Evolutionary conservation across 2,113 vertebrate species (phyloP), one percentile per base, ranked within the genome.

Genomic region (Pangasianodon hypophthalmus): DNA sequence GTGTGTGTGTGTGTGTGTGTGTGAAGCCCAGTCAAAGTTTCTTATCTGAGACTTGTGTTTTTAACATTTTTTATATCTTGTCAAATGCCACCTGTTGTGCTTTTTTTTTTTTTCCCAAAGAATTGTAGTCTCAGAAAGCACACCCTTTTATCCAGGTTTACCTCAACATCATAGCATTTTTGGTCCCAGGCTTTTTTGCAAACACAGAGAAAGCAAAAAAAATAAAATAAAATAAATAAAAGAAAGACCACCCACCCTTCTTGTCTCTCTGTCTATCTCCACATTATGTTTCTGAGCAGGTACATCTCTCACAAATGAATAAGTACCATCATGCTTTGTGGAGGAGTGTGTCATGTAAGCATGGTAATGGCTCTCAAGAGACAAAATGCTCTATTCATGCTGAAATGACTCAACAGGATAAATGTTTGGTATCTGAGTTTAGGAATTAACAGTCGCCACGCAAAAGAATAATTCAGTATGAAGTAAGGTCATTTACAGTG

Each of bases 401-500:
- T 69, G 52, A 24, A 75, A 84, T 88, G 75, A 58, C 81, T 73
- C 29, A 48, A 84, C 80, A 44, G 62, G 11, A 44, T 44, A 84
- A 88, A 73, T 84, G 81, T 84, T 84, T 88, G 81, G 54, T 52
- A 73, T 84, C 24, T 48, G 81, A 73, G 37, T 84, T 84, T 0
- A 16, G 50, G 80, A 67, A 84, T 84, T 88, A 71, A 60, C 16
- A 37, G 52, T 24, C 37, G 46, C 87, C 9, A 14, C 26, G 18
- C 29, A 46, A 84, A 26, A 54, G 87, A 88, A 58, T 54, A 60
- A 58, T 84, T 88, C 26, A 56, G 13, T 52, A 54, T 73, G 46
- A 52, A 52, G 18, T 41, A 29, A 26, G 62, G 85, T 54, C 46
- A 56, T 77, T 73, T 54, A 41, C 18, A 71, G 21, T n/a, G 41